Evolutionary conservation across 2,113 vertebrate genomes (phyloP), one percentile per base, ranked within the genome.

Genomic region (Misgurnus mizolepis): DNA sequence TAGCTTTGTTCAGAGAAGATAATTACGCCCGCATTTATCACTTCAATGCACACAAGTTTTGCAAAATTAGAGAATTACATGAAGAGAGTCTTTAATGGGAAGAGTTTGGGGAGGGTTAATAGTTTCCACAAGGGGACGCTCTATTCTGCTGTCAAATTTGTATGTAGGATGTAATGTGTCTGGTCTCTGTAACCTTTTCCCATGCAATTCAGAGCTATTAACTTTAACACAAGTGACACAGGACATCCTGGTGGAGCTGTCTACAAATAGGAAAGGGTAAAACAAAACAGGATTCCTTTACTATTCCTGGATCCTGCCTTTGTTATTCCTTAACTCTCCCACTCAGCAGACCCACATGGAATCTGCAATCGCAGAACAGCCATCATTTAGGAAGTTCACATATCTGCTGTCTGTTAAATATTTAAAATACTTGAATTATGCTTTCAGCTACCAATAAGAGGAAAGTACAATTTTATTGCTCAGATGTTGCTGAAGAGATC

Each of bases 81-180:
- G 41, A 58, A 58, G 18, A 62, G 8, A 34, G 58, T 62, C 17
- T 61, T 15, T 58, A 58, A 43, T 8, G 12, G 34, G 9, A 53
- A 50, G 5, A 77, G 15, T 22, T 40, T 14, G 22, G 34, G 49
- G 15, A 40, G 1, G 10, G 55, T 58, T n/a, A 58, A n/a, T 8
- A 18, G 17, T 58, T 58, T 17, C 78, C 84, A 85, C 81, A 67
- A 83, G 84, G 76, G 79, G 81, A 70, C 22, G 60, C 84, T 81
- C 69, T 79, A 49, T 55, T 61, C 50, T 55, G 55, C 66, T 73
- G 68, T 72, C 76, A 72, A 40, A 60, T n/a, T 75, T 70, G 79
- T 64, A 66, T 74, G 66, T 14, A 45, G 81, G 76, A 81, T 85
- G 76, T 83, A 76, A 83, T 69, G 70, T 34, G 69, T 61, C 79